Evolutionary conservation across 2,888 invertebrate species (phyloP).

Genomic region (Osedax fenrisi): DNA sequence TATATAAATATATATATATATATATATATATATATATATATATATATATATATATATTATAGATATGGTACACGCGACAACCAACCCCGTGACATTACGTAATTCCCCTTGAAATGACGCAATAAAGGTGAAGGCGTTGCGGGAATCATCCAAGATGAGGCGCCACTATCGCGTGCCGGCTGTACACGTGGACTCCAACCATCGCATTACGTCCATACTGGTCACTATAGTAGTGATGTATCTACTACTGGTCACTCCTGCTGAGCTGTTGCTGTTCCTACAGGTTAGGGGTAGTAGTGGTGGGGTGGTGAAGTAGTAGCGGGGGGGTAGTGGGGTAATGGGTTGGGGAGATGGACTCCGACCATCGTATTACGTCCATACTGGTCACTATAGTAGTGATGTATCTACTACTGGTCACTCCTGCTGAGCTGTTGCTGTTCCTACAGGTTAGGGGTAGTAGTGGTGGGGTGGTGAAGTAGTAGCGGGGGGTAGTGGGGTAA

Average conservation of each 20-base stretch:
- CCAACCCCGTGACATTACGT: too few species aligned
- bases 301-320: too few species aligned
- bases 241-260: constrained; percentile 45
- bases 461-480: too few species aligned
- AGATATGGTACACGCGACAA: too few species aligned
- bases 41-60: too few species aligned
- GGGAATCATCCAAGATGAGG: constrained; percentile 41
- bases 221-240: constrained; percentile 47
- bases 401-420: constrained; percentile 46
- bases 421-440: constrained; percentile 44
- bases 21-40: too few species aligned
- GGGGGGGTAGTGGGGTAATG: too few species aligned
- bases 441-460: constrained; percentile 22
- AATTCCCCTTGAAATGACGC: too few species aligned
- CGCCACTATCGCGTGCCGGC: constrained; percentile 39
- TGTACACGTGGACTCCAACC: constrained; percentile 37
- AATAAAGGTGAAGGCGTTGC: constrained; percentile 43
- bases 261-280: constrained; percentile 43
- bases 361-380: constrained; percentile 43
- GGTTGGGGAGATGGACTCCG: constrained; percentile 38
- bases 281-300: neutral
- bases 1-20: too few species aligned
- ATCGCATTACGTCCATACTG: constrained; percentile 44
- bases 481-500: too few species aligned
- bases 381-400: constrained; percentile 46